Evolutionary conservation across 2,888 invertebrate genomes (phyloP).

Genomic region (Halictus ligatus): DNA sequence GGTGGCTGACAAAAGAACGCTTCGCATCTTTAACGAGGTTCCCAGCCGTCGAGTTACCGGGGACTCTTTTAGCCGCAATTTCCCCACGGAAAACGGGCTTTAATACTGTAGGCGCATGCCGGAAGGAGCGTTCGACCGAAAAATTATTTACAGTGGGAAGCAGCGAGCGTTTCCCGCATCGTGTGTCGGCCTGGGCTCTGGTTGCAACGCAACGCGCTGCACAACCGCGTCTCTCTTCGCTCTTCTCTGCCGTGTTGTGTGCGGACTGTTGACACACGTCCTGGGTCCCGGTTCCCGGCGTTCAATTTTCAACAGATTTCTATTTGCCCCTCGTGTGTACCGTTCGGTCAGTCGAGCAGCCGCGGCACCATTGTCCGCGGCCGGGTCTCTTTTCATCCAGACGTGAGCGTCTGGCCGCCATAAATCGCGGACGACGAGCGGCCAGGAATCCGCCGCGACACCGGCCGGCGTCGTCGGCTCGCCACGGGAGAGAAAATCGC

Average conservation of each 20-base stretch:
- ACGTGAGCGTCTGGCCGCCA: constrained; percentile 63
- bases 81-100: background rate
- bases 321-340: constrained; percentile 55
- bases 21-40: background rate
- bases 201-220: background rate
- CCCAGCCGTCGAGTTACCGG: background rate
- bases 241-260: background rate
- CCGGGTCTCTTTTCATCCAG: constrained; percentile 64
- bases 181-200: background rate
- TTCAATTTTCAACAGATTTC: constrained; percentile 64
- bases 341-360: constrained; percentile 46
- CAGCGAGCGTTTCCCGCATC: constrained; percentile 22
- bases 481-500: constrained; percentile 68
- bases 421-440: constrained; percentile 67
- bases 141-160: constrained; percentile 34
- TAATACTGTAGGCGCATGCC: background rate
- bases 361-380: constrained; percentile 62
- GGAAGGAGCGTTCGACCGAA: background rate
- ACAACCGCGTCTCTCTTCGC: background rate
- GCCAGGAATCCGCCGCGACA: constrained; percentile 41
- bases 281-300: constrained; percentile 19
- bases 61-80: background rate
- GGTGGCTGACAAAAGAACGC: background rate
- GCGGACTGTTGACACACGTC: constrained; percentile 33
- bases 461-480: constrained; percentile 55